Conservation (phyloP, 2,113 vertebrate genomes). For the Callionymus lyra region DNA sequence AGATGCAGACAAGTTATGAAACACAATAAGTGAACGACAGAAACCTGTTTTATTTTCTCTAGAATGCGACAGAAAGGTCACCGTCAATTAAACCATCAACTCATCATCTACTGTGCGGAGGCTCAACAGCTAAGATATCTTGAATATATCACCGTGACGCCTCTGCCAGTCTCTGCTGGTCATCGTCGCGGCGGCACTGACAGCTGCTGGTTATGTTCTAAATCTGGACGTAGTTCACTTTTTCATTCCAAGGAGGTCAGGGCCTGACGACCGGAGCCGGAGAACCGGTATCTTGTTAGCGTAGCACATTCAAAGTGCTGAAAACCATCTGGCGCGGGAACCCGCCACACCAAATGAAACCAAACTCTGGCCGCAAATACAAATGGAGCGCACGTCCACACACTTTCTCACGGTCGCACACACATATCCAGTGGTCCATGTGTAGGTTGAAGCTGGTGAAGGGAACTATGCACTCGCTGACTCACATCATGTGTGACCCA, state of each 20-base stretch:
- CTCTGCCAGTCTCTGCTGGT: conserved; percentile 4
- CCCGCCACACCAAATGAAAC: conserved; percentile 34
- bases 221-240: conserved; percentile 19
- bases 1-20: no score
- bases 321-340: conserved; percentile 36
- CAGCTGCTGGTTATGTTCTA: conserved; percentile 54
- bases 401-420: conserved; percentile 3
- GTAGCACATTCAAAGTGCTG: conserved; percentile 41
- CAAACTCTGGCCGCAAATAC: conserved; percentile 15
- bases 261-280: background rate
- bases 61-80: no score
- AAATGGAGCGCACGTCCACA: conserved; percentile 1
- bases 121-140: no score
- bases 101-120: no score
- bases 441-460: conserved; percentile 14
- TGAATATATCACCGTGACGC: no score
- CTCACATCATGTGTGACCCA: conserved; percentile 29
- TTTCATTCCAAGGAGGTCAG: no score
- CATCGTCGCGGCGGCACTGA: conserved; percentile 18
- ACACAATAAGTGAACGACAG: no score
- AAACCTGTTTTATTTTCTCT: no score
- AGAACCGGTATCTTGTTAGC: conserved; percentile 53
- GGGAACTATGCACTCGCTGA: conserved; percentile 9
- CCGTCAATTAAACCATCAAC: no score
- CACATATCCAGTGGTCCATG: conserved; percentile 5